Evolutionary conservation across 2,888 invertebrate genomes (phyloP), one percentile per base, ranked within the genome.

Genomic region (Catocala sponsa): DNA sequence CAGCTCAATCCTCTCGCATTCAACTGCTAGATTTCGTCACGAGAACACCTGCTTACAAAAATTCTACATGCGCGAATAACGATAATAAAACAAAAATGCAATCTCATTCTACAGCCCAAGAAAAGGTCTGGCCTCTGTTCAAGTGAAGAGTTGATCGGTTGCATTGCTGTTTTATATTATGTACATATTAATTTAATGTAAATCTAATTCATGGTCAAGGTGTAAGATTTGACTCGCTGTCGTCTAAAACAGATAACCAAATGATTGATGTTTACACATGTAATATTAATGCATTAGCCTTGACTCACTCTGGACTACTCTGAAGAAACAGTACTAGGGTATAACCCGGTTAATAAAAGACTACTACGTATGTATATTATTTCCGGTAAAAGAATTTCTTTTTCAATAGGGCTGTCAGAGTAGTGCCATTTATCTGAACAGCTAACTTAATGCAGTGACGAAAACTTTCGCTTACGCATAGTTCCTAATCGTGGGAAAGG

Each of bases 331-430:
- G 59, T 54, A 63, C 54, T 48, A 50, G 43, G 10, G 35, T 42
- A 32, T 49, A 59, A 65, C 72, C 64, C 57, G 48, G 72, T 65
- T 65, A 60, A 25, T 25, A 25, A 10, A 47, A 46, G 54, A 12
- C 35, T 38, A 38, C 55, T 38, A 38, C 55, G 53, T 65, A 62
- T 67, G 56, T 56, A 15, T 10, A 49, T 6, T 53, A 59, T 69
- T 76, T 74, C 78, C 75, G 67, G 63, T 35, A 52, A 54, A 55
- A 15, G 63, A 47, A 32, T 60, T 65, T 66, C 51, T 47, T 12
- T 42, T 13, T 56, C 11, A 11, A 46, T 35, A 65, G 53, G 53
- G 52, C 43, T 56, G 43, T 12, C 12, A 44, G 42, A 2, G 11
- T 5, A 11, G 35, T 11, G 42, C 0, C 11, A 42, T 42, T 6